Evolutionary conservation across 2,888 invertebrate species (phyloP), one percentile per base, ranked within the genome.

Genomic region (Hydroisotoma schaefferi): DNA sequence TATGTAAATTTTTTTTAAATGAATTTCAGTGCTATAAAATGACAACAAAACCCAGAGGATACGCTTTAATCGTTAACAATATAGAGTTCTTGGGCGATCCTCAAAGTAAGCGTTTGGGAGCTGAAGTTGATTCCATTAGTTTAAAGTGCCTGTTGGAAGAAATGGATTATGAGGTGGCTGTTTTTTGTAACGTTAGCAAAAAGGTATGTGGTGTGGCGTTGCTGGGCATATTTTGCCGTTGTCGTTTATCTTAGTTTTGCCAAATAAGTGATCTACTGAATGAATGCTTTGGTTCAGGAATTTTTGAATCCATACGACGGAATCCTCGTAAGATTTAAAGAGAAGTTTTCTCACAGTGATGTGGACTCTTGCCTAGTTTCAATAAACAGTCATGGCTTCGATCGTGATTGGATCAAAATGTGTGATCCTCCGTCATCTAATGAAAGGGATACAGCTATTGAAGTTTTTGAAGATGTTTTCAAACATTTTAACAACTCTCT

Each of bases 401-500:
- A 59, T 22, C 18, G 49, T 0, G 48, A 54, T 27, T 43, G 33
- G n/a, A 54, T 62, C 3, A 12, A 44, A 37, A 58, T 49, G 3
- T 58, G 51, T 6, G 62, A 58, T 20, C 44, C 28, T 44, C 53
- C 54, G 20, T 54, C 60, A 25, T 27, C 52, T 2, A 33, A 57
- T 33, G 46, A 43, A 2, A 23, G 15, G 40, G 57, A 52, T 28
- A 57, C 57, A 1, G 44, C 38, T 8, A 56, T 70, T 43, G 59
- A 57, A 51, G 61, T 60, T 20, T 59, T 58, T 10, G 59, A 67
- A 40, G 55, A 64, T 15, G 60, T 73, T 27, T 51, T 66, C 1
- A 57, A 61, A 20, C 33, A 57, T 8, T 72, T 73, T 57, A 70
- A 59, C 26, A 71, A 69, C 46, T 22, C 27, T 10, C 55, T 68